phyloP scores from a whole-genome alignment of 1,140 invertebrate species.

The Euglossa dilemma region DNA sequence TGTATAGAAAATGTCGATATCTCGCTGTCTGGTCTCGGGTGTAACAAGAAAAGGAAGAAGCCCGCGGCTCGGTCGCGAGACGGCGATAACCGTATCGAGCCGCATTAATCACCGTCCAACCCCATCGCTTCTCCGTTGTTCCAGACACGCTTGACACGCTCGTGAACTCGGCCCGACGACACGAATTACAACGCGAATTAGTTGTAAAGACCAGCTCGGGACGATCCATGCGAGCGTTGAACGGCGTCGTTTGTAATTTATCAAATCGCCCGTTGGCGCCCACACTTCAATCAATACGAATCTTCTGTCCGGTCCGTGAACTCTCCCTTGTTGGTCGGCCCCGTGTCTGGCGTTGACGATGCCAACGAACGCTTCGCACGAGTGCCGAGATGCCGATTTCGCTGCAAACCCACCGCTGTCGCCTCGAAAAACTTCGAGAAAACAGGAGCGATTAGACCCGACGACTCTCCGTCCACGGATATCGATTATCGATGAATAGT shows the following conservation, averaged over 20 bases:
- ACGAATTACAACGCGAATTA: conserved; percentile 53
- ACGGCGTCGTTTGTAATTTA: conserved; percentile 54
- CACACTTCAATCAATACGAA: conserved; percentile 70
- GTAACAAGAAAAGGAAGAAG: not conserved
- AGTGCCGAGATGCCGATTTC: too few species aligned
- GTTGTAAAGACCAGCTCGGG: conserved; percentile 17
- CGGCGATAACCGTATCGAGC: conserved; percentile 42
- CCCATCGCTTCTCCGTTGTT: not conserved
- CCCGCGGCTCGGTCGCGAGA: not conserved
- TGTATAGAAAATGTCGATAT: not conserved
- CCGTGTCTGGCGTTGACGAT: not conserved
- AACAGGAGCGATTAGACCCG: not conserved
- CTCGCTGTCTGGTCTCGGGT: not conserved
- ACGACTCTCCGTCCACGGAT: not conserved
- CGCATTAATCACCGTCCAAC: conserved; percentile 42
- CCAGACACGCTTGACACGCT: conserved; percentile 20
- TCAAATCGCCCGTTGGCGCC: conserved; percentile 66
- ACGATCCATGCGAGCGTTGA: conserved; percentile 25
- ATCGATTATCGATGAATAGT: too few species aligned
- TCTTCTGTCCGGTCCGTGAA: conserved; percentile 50
- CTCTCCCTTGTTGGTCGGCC: not conserved
- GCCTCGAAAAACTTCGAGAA: not conserved
- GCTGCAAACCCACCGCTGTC: too few species aligned
- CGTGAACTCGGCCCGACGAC: conserved; percentile 4
- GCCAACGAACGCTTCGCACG: not conserved